phyloP scores from a whole-genome alignment of 2,888 invertebrate genomes.

The Morpho achilles region DNA sequence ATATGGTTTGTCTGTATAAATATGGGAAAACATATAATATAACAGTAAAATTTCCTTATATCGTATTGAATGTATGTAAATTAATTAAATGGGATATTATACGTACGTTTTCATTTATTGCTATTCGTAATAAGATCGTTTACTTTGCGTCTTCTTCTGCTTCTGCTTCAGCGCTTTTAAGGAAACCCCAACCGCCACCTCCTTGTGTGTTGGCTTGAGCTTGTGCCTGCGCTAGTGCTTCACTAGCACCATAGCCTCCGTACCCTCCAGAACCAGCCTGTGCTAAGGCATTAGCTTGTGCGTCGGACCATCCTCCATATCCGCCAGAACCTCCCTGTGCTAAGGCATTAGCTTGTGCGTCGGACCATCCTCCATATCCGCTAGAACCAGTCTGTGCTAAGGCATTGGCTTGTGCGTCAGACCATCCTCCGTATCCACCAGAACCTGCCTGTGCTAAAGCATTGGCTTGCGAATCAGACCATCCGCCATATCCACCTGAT shows the following conservation, averaged over 20 bases:
- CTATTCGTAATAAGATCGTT: background rate
- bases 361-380: background rate
- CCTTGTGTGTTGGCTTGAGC: conserved; percentile 7
- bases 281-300: conserved; percentile 23
- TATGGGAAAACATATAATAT: background rate
- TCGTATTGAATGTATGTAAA: background rate
- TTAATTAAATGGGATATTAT: background rate
- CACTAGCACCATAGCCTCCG: conserved; percentile 15
- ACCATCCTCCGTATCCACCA: background rate
- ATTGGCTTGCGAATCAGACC: background rate
- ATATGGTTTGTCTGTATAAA: background rate
- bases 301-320: conserved; percentile 17
- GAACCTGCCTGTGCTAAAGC: conserved; percentile 9
- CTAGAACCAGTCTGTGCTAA: conserved; percentile 8
- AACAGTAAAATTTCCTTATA: background rate
- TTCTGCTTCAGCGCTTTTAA: conserved; percentile 22
- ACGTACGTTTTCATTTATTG: conserved; percentile 10
- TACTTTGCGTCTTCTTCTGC: conserved; percentile 4
- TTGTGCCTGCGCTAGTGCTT: conserved; percentile 17
- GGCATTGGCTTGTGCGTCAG: background rate
- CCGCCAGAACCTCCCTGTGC: conserved; percentile 14
- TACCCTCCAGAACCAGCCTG: conserved; percentile 19
- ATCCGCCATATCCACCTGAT: conserved; percentile 1
- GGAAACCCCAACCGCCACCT: conserved; percentile 7
- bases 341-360: background rate